A percentile compares a stretch with the other conserved stretches of the same genome.
Evolutionary conservation across 2,113 vertebrate genomes (phyloP).

Genomic region (Nymphicus hollandicus): DNA sequence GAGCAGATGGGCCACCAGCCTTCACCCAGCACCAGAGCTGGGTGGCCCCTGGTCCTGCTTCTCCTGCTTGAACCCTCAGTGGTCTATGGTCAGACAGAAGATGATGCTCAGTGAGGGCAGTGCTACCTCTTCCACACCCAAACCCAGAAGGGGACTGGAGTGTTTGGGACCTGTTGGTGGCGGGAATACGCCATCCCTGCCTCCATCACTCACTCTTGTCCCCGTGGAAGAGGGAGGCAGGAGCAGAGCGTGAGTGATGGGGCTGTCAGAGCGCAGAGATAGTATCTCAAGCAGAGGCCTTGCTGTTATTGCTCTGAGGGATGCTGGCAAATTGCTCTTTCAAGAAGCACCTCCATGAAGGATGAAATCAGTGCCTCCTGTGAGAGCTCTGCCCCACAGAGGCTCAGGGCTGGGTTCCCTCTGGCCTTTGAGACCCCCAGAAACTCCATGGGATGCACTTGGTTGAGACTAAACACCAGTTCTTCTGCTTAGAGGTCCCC

Average conservation of each 20-base stretch:
- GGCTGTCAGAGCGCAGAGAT: conserved; percentile 41
- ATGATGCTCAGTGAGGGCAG: background rate
- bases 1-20: background rate
- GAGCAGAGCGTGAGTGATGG: conserved; percentile 44
- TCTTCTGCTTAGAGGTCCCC: background rate
- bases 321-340: conserved; percentile 57
- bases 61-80: background rate
- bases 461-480: background rate
- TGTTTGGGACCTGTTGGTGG: background rate
- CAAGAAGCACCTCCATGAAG: conserved; percentile 42
- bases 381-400: background rate
- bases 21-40: background rate
- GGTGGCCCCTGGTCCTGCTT: background rate
- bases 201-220: conserved; percentile 20
- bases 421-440: background rate
- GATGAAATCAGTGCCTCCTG: conserved; percentile 22
- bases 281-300: conserved; percentile 45
- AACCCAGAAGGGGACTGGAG: fast-evolving
- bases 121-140: fast-evolving
- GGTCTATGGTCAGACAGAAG: fast-evolving
- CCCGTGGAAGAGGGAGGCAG: background rate
- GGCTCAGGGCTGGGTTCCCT: background rate
- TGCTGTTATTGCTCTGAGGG: conserved; percentile 37
- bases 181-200: fast-evolving
- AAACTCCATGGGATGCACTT: background rate